phyloP scores from a whole-genome alignment of 2,888 invertebrate species.

The Tortrix viridana region DNA sequence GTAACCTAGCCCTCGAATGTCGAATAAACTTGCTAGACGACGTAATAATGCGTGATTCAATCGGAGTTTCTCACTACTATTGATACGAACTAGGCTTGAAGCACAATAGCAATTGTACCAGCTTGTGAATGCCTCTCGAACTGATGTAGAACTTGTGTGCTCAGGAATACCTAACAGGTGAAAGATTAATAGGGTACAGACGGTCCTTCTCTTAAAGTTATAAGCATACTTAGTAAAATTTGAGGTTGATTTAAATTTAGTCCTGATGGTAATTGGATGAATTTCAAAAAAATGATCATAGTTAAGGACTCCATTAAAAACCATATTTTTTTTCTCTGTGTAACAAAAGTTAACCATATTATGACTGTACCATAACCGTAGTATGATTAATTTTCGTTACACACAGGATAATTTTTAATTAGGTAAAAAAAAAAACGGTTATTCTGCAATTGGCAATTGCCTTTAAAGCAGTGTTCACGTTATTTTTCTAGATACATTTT shows the following conservation, averaged over 20 bases:
- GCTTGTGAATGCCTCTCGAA: conserved; percentile 40
- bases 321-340: too few species aligned
- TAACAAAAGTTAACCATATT: too few species aligned
- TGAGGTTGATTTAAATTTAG: neutral
- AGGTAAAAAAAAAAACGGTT: too few species aligned
- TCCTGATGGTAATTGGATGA: too few species aligned
- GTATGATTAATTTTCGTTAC: too few species aligned
- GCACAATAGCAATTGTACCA: conserved; percentile 45
- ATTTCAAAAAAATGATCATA: too few species aligned
- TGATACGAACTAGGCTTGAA: conserved; percentile 33
- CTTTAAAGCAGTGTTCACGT: too few species aligned
- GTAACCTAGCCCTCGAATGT: conserved; percentile 8
- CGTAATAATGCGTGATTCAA: conserved; percentile 34
- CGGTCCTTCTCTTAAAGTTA: neutral
- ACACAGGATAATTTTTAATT: too few species aligned
- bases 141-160: conserved; percentile 35
- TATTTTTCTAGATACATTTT: too few species aligned
- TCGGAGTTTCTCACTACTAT: conserved; percentile 30
- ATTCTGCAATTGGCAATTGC: too few species aligned
- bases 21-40: conserved; percentile 13
- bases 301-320: too few species aligned
- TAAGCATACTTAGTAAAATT: neutral
- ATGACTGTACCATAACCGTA: too few species aligned
- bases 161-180: conserved; percentile 15
- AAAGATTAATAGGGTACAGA: conserved; percentile 22